Evolutionary conservation across 1,140 invertebrate genomes (phyloP).

Genomic region (Neodiprion pinetum): DNA sequence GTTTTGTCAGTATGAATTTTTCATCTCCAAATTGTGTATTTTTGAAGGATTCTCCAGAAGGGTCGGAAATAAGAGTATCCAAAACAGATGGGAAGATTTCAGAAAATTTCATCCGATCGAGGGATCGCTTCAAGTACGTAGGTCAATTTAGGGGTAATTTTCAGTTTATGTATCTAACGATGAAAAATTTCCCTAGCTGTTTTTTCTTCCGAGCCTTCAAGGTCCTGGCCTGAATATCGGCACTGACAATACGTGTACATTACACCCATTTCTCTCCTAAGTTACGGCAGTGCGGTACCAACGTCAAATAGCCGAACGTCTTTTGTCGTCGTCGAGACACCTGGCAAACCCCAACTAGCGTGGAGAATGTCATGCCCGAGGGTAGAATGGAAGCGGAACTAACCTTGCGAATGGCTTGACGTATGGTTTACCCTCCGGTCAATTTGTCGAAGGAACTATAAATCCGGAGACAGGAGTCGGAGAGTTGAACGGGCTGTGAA

Average conservation of each 20-base stretch:
- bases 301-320: neutral
- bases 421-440: constrained; percentile 1
- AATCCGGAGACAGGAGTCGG: neutral
- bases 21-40: too few relatives aligned
- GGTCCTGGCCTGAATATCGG: neutral
- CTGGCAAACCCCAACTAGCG: neutral
- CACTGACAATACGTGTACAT: neutral
- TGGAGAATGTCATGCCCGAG: neutral
- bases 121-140: too few relatives aligned
- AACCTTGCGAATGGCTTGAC: constrained; percentile 1
- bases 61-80: too few relatives aligned
- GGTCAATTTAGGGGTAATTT: too few relatives aligned
- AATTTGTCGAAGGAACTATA: constrained; percentile 7
- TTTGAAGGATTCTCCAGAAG: too few relatives aligned
- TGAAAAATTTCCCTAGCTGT: too few relatives aligned
- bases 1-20: too few relatives aligned
- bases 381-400: constrained; percentile 4
- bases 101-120: too few relatives aligned
- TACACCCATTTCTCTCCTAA: neutral
- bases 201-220: too few relatives aligned
- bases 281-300: neutral
- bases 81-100: too few relatives aligned
- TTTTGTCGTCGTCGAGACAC: constrained; percentile 2
- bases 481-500: neutral
- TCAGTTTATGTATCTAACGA: too few relatives aligned